phyloP scores from a whole-genome alignment of 2,888 invertebrate species.

The Drosophila putrida region DNA sequence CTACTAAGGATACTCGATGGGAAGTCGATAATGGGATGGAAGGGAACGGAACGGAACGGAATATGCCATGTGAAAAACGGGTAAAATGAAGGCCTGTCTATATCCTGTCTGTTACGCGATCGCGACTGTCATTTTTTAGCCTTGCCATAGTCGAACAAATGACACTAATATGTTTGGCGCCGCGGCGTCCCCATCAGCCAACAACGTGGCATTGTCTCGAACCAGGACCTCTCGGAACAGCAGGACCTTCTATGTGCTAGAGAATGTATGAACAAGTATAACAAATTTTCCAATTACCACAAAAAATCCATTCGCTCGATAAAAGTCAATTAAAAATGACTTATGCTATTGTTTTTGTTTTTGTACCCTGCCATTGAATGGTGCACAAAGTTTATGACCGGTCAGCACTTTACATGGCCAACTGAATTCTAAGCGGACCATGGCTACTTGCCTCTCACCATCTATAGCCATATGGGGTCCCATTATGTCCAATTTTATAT shows the following conservation, averaged over 20 bases:
- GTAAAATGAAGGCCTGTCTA: conserved; percentile 10
- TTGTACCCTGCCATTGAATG: conserved; percentile 19
- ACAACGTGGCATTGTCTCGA: neutral
- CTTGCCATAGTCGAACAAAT: conserved; percentile 56
- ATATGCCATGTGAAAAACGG: neutral
- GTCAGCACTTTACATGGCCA: conserved; percentile 7
- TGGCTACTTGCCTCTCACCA: neutral
- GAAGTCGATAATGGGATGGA: too few relatives aligned
- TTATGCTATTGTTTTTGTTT: conserved; percentile 75
- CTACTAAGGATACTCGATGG: neutral
- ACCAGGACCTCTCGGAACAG: neutral
- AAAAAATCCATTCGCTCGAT: conserved; percentile 67
- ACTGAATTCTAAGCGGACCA: neutral
- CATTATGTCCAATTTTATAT: too few relatives aligned
- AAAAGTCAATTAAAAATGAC: conserved; percentile 77
- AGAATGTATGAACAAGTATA: conserved; percentile 24
- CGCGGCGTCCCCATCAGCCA: conserved; percentile 13
- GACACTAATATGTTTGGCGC: conserved; percentile 67
- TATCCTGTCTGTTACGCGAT: conserved; percentile 45
- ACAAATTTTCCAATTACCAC: conserved; percentile 73
- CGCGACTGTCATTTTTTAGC: conserved; percentile 52
- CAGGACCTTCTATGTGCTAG: neutral
- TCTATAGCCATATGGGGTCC: neutral
- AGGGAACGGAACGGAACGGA: neutral
- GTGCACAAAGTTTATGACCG: conserved; percentile 7